A percentile compares a stretch with the other conserved stretches of the same genome.
phyloP scores from a whole-genome alignment of 37 sponge, comb jelly and placozoan species.

The Mnemiopsis leidyi region DNA sequence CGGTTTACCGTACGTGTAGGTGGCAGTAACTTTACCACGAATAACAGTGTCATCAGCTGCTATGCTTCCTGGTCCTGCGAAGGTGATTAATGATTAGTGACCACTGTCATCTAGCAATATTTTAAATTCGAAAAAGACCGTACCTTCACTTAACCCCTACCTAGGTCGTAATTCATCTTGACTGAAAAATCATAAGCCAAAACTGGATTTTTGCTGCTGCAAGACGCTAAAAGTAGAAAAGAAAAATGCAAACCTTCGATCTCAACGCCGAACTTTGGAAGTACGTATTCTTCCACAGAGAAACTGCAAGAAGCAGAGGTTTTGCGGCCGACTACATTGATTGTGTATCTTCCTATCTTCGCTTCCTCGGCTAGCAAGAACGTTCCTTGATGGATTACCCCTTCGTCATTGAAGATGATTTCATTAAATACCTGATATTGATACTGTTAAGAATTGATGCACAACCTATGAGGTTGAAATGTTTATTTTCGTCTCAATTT shows the following conservation, averaged over 20 bases:
- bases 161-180: too few relatives aligned
- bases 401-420: background rate
- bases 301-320: slow-evolving; percentile 22
- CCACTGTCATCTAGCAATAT: background rate
- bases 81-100: background rate
- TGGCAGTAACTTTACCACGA: background rate
- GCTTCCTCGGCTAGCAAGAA: slow-evolving; percentile 48
- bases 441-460: background rate
- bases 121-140: too few relatives aligned
- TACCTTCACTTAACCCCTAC: too few relatives aligned
- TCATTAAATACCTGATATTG: background rate
- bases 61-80: background rate
- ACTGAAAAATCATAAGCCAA: too few relatives aligned
- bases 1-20: slow-evolving; percentile 54
- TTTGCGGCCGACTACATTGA: background rate
- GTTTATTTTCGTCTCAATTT: background rate
- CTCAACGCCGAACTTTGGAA: slow-evolving; percentile 42
- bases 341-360: background rate
- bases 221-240: too few relatives aligned
- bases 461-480: background rate
- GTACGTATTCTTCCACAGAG: slow-evolving; percentile 61
- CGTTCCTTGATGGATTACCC: slow-evolving; percentile 6
- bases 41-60: background rate
- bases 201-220: too few relatives aligned
- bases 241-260: slow-evolving; percentile 35